Conservation (phyloP, 2,797 vertebrate genomes). For the Chelon auratus region DNA sequence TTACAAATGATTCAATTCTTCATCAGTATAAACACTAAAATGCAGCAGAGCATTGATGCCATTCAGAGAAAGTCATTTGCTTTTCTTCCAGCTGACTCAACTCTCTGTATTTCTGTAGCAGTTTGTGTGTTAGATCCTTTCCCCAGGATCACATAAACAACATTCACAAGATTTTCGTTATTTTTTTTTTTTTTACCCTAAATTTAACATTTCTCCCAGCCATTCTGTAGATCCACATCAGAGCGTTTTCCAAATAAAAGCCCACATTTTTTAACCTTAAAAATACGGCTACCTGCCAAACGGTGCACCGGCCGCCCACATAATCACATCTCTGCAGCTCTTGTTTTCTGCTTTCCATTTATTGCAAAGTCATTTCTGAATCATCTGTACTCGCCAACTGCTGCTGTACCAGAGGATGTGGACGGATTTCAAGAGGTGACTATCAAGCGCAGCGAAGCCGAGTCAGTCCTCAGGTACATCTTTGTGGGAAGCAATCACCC, state of each 20-base stretch:
- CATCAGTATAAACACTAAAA: not conserved
- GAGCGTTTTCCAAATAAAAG: constrained; percentile 56
- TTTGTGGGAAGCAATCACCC: constrained; percentile 35
- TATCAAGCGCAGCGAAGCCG: constrained; percentile 18
- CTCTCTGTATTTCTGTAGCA: not conserved
- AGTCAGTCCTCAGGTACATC: constrained; percentile 21
- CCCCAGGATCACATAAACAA: constrained; percentile 29
- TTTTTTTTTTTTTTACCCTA: constrained; percentile 22
- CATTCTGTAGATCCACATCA: constrained; percentile 43
- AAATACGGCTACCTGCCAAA: constrained; percentile 66
- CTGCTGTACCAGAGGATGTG: constrained; percentile 43
- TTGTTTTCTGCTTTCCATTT: constrained; percentile 50
- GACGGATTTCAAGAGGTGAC: constrained; percentile 52
- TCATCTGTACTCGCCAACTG: constrained; percentile 45
- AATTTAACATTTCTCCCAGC: constrained; percentile 45
- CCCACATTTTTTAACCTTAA: constrained; percentile 68
- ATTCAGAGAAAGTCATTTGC: not conserved
- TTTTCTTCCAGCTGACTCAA: not conserved
- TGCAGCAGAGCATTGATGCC: not conserved
- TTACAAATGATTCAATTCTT: not conserved
- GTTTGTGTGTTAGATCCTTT: constrained; percentile 4
- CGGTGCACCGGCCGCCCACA: constrained; percentile 57
- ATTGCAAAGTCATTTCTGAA: constrained; percentile 65
- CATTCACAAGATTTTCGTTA: constrained; percentile 31
- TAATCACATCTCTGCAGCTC: constrained; percentile 53